Conservation (phyloP, 2,888 invertebrate genomes). For the Andrena dorsata region DNA sequence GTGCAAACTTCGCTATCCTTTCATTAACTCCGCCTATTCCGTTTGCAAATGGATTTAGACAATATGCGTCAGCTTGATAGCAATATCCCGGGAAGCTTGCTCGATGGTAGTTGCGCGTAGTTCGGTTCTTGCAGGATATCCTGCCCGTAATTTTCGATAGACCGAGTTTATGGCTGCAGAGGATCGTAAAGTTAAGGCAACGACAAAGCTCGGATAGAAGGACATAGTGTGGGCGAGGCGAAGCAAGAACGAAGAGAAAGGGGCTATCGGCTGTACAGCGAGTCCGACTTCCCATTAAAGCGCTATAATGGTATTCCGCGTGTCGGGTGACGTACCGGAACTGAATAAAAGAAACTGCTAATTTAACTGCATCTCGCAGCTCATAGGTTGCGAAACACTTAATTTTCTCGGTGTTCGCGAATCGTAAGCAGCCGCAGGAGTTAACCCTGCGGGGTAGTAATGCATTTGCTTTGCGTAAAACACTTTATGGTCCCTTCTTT, state of each 20-base stretch:
- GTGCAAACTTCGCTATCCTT: not conserved
- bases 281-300: slow-evolving; percentile 43
- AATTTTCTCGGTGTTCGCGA: no score
- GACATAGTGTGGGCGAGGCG: slow-evolving; percentile 35
- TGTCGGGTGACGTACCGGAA: slow-evolving; percentile 26
- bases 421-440: no score
- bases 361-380: slow-evolving; percentile 1
- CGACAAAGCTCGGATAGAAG: slow-evolving; percentile 48
- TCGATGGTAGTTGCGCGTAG: slow-evolving; percentile 36
- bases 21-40: slow-evolving; percentile 11
- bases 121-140: slow-evolving; percentile 72
- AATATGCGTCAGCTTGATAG: slow-evolving; percentile 44
- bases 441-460: no score
- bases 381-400: not conserved
- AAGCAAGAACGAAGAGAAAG: slow-evolving; percentile 26
- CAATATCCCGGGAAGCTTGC: slow-evolving; percentile 45
- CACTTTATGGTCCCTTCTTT: no score
- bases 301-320: slow-evolving; percentile 22
- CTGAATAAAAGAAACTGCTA: not conserved
- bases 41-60: slow-evolving; percentile 27
- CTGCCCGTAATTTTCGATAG: slow-evolving; percentile 78
- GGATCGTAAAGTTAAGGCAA: slow-evolving; percentile 70
- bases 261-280: slow-evolving; percentile 34
- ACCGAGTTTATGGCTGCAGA: slow-evolving; percentile 76
- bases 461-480: no score